phyloP scores from a whole-genome alignment of 2,797 vertebrate species.

The Bovichtus variegatus region DNA sequence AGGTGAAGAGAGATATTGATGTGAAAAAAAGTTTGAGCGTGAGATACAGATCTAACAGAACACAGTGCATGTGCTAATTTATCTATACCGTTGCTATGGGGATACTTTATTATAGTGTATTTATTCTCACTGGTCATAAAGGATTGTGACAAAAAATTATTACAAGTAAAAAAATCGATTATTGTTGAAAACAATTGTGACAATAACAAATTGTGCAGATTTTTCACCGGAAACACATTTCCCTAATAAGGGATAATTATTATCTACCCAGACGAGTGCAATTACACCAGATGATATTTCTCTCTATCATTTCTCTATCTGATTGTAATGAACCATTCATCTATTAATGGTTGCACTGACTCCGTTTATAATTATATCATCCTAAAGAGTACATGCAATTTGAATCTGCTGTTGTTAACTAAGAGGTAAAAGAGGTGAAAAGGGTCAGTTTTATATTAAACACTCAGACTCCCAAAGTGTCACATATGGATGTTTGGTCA shows the following conservation, averaged over 20 bases:
- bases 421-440: neutral
- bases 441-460: neutral
- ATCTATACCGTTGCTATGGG: neutral
- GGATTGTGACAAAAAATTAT: neutral
- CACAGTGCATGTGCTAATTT: neutral
- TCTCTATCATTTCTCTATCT: constrained; percentile 8
- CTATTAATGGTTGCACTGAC: constrained; percentile 1
- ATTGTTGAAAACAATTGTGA: too few relatives aligned
- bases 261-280: neutral
- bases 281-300: neutral
- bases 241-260: constrained; percentile 7
- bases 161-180: neutral
- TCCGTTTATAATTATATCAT: neutral
- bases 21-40: neutral
- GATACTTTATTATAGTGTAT: neutral
- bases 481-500: too few relatives aligned
- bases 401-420: neutral
- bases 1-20: neutral
- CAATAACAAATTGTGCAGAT: constrained; percentile 6
- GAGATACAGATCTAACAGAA: neutral
- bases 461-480: too few relatives aligned
- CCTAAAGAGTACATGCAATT: neutral
- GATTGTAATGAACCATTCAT: constrained; percentile 30
- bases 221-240: constrained; percentile 6
- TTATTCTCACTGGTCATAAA: neutral